A percentile compares a stretch with the other conserved stretches of the same genome.
These are phyloP conservation scores for Charanyca ferruginea DNA, from an alignment of 2,888 invertebrate genomes.

Conservation along the genomic window DNA sequence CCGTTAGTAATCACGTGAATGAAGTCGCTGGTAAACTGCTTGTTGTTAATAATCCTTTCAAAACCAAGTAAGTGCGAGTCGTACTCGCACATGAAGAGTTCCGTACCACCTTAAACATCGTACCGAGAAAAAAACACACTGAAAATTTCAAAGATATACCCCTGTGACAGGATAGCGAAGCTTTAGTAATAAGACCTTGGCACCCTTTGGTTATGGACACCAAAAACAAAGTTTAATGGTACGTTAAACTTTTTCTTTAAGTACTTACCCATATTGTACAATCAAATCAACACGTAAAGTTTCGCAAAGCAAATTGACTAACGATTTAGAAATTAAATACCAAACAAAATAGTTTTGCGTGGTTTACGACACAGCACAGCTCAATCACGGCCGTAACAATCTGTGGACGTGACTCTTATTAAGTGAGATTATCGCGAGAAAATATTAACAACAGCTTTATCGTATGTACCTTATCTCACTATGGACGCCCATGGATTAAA, in stretches of 20 bases:
- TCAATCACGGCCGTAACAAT: conserved; percentile 52
- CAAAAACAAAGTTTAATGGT: not conserved
- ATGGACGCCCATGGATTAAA: conserved; percentile 57
- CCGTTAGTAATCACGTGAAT: too few species aligned
- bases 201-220: too few species aligned
- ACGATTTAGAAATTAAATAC: conserved; percentile 46
- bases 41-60: too few species aligned
- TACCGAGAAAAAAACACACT: too few species aligned
- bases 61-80: too few species aligned
- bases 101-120: too few species aligned
- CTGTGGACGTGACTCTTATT: conserved; percentile 56
- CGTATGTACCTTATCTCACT: conserved; percentile 62
- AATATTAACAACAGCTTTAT: conserved; percentile 59
- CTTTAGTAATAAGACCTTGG: too few species aligned
- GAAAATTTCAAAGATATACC: too few species aligned
- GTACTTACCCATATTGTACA: conserved; percentile 8
- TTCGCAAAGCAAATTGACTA: conserved; percentile 23
- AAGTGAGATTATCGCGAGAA: conserved; percentile 54
- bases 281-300: conserved; percentile 16
- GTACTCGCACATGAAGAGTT: too few species aligned
- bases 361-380: conserved; percentile 46
- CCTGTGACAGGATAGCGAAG: too few species aligned
- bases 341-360: conserved; percentile 36
- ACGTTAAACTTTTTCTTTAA: not conserved
- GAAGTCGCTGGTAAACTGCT: too few species aligned